phyloP scores from a whole-genome alignment of 2,888 invertebrate species.

The Merodon equestris region DNA sequence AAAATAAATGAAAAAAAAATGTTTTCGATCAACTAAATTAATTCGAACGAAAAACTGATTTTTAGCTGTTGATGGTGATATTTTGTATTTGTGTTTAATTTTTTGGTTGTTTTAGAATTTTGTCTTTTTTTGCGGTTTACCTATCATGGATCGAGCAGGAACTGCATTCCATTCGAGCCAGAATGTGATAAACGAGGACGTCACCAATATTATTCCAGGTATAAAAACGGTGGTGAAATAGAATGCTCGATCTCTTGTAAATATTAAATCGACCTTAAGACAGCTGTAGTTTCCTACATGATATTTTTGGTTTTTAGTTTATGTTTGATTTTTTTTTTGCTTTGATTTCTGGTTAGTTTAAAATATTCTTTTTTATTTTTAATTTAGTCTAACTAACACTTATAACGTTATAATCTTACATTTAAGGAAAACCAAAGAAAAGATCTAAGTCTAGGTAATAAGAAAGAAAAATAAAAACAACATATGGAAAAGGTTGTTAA shows the following conservation, averaged over 20 bases:
- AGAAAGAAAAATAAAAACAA: not conserved
- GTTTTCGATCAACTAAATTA: too few species aligned
- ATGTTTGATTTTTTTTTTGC: slow-evolving; percentile 30
- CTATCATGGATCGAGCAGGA: slow-evolving; percentile 97
- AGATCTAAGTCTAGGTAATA: not conserved
- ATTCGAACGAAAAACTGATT: too few species aligned
- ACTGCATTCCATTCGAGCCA: slow-evolving; percentile 99
- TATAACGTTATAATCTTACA: not conserved
- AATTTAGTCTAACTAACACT: slow-evolving; percentile 2
- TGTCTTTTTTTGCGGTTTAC: slow-evolving; percentile 79
- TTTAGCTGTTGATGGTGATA: too few species aligned
- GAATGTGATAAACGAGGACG: slow-evolving; percentile 97
- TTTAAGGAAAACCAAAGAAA: not conserved
- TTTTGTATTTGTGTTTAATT: slow-evolving; percentile 34
- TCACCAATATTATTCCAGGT: slow-evolving; percentile 97
- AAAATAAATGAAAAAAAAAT: too few species aligned
- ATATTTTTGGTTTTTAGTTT: slow-evolving; percentile 41
- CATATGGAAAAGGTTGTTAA: too few species aligned
- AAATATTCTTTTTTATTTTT: slow-evolving; percentile 6
- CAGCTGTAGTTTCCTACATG: slow-evolving; percentile 95
- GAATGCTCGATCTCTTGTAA: slow-evolving; percentile 97
- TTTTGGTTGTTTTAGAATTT: slow-evolving; percentile 42
- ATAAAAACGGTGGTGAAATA: slow-evolving; percentile 98
- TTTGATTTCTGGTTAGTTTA: slow-evolving; percentile 26
- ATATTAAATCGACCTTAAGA: slow-evolving; percentile 94